Evolutionary conservation across 2,113 vertebrate genomes (phyloP).

Genomic region (Rafetus swinhoei): DNA sequence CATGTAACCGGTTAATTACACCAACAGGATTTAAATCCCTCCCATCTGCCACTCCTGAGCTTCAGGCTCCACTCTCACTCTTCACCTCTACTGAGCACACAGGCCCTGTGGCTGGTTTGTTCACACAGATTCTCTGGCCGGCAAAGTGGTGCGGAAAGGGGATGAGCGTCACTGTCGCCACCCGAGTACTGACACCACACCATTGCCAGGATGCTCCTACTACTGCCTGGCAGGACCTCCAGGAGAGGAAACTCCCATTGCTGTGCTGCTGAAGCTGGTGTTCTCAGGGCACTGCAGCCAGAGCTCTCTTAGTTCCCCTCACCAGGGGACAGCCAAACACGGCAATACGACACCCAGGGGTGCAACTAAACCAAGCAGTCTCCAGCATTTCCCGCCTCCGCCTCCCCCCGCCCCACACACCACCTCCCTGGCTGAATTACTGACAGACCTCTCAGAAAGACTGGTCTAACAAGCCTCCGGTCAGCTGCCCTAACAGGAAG

Average conservation of each 20-base stretch:
- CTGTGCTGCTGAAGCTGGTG: not conserved
- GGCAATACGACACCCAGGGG: rapidly evolving
- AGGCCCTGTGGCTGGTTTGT: not conserved
- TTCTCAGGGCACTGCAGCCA: not conserved
- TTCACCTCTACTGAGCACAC: not conserved
- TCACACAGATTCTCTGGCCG: not conserved
- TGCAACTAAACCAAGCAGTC: rapidly evolving
- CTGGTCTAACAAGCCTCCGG: not conserved
- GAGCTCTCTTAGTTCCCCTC: not conserved
- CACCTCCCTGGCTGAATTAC: not conserved
- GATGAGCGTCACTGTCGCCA: not conserved
- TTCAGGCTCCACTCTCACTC: not conserved
- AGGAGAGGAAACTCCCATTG: not conserved
- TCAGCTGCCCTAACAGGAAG: not conserved
- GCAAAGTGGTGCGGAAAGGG: not conserved
- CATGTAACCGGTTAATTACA: too few species aligned
- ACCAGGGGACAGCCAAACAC: not conserved
- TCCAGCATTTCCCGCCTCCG: not conserved
- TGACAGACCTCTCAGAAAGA: not conserved
- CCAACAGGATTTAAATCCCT: not conserved
- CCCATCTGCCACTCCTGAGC: not conserved
- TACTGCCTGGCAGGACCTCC: rapidly evolving
- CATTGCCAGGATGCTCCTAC: not conserved
- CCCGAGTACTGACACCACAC: not conserved
- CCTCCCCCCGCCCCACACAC: not conserved